These are phyloP conservation scores for Trisateles emortualis DNA, from an alignment of 2,888 invertebrate species.

Conservation along the genomic window DNA sequence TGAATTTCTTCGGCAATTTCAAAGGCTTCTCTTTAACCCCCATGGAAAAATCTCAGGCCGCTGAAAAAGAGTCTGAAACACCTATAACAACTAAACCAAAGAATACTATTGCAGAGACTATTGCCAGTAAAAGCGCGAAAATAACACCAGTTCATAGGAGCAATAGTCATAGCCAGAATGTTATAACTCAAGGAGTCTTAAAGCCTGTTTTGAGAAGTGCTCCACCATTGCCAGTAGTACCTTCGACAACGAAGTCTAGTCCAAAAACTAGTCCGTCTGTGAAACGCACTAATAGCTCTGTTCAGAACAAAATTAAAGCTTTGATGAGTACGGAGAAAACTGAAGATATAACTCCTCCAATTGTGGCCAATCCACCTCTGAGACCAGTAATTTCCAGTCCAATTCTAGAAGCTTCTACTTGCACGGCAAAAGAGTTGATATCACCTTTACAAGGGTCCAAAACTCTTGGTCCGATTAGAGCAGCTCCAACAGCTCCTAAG, in stretches of 20 bases:
- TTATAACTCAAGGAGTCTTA: slow-evolving; percentile 66
- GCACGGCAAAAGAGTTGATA: slow-evolving; percentile 91
- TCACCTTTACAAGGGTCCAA: slow-evolving; percentile 88
- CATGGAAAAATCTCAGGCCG: slow-evolving; percentile 78
- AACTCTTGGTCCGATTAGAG: slow-evolving; percentile 87
- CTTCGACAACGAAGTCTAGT: slow-evolving; percentile 66
- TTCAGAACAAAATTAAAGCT: slow-evolving; percentile 79
- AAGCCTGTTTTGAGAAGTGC: slow-evolving; percentile 86
- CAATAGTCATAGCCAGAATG: slow-evolving; percentile 72
- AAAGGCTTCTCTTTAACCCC: slow-evolving; percentile 94
- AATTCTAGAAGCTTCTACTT: slow-evolving; percentile 93
- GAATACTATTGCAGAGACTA: slow-evolving; percentile 41
- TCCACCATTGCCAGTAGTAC: slow-evolving; percentile 89
- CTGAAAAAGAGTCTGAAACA: slow-evolving; percentile 35
- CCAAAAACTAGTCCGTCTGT: slow-evolving; percentile 74
- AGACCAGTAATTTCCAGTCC: slow-evolving; percentile 94
- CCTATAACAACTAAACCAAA: slow-evolving; percentile 38
- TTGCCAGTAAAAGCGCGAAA: slow-evolving; percentile 82
- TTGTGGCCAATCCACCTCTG: slow-evolving; percentile 88
- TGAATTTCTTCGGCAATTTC: slow-evolving; percentile 94
- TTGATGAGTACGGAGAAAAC: slow-evolving; percentile 75
- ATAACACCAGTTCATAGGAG: slow-evolving; percentile 82
- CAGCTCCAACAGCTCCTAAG: slow-evolving; percentile 86
- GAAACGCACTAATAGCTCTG: slow-evolving; percentile 75
- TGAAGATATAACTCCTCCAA: slow-evolving; percentile 63